These are phyloP conservation scores for Oncorhynchus tshawytscha DNA, from an alignment of 2,113 vertebrate genomes.

Conservation along the genomic window DNA sequence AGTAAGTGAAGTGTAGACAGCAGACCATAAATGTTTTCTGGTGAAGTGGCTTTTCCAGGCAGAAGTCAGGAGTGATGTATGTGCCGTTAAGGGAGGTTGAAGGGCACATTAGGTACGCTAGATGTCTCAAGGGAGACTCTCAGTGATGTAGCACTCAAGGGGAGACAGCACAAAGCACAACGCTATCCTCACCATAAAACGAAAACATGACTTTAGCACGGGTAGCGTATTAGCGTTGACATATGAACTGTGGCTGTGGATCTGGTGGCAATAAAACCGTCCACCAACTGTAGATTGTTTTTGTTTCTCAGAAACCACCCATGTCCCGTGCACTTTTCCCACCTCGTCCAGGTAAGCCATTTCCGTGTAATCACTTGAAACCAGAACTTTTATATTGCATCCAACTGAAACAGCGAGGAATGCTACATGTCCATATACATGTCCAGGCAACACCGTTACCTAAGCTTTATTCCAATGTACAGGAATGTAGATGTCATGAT, in stretches of 20 bases:
- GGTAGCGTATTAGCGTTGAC: not conserved
- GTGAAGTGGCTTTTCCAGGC: not conserved
- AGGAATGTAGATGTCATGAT: not conserved
- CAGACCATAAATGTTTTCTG: no score
- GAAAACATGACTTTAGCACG: not conserved
- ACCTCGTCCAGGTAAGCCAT: slow-evolving; percentile 60
- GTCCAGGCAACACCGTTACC: not conserved
- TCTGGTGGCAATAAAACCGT: not conserved
- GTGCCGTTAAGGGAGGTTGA: slow-evolving; percentile 1
- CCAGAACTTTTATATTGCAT: not conserved
- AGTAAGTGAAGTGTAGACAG: no score
- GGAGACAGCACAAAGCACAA: not conserved
- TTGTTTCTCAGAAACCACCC: slow-evolving; percentile 59
- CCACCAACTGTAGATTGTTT: not conserved
- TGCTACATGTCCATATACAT: not conserved
- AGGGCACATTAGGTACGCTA: not conserved
- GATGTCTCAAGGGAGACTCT: not conserved
- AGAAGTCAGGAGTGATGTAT: not conserved
- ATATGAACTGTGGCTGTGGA: not conserved
- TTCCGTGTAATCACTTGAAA: not conserved
- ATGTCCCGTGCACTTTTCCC: slow-evolving; percentile 50
- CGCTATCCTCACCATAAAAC: not conserved
- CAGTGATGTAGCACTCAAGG: not conserved
- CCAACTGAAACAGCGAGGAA: not conserved
- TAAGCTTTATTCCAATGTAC: not conserved